A percentile compares a stretch with the other conserved stretches of the same genome.
Conservation (phyloP, 53 echinoderm and acorn worm species). For the Crossaster papposus region DNA sequence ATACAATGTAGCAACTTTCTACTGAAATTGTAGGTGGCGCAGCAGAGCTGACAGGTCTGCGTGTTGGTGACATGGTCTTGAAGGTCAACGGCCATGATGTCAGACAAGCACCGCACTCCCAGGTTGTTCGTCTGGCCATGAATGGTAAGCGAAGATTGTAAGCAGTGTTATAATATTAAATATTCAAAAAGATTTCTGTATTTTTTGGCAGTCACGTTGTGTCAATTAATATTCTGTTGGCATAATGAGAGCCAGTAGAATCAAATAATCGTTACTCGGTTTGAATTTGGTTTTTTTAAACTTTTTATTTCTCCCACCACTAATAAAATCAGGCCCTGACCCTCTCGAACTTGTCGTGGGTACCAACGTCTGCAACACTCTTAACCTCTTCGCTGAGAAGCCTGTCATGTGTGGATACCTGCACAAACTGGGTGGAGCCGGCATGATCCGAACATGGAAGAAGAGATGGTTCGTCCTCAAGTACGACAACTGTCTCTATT, state of each 20-base stretch:
- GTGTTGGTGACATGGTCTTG: constrained; percentile 85
- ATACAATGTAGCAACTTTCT: too few species aligned
- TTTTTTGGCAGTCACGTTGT: too few species aligned
- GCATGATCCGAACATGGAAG: constrained; percentile 86
- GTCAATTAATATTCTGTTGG: too few species aligned
- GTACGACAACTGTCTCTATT: constrained; percentile 96
- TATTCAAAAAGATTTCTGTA: too few species aligned
- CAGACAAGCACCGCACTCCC: constrained; percentile 76
- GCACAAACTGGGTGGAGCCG: constrained; percentile 82
- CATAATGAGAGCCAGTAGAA: too few species aligned
- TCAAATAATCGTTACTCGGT: too few species aligned
- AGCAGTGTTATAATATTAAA: too few species aligned
- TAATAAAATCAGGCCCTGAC: constrained; percentile 42
- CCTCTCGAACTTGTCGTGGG: constrained; percentile 80
- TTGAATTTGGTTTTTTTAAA: too few species aligned
- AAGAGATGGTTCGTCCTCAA: constrained; percentile 94
- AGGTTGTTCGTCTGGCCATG: constrained; percentile 85
- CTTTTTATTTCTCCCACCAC: too few species aligned
- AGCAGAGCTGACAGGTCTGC: constrained; percentile 81
- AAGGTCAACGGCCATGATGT: constrained; percentile 85
- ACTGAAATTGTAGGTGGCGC: constrained; percentile 65
- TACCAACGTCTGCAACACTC: constrained; percentile 88
- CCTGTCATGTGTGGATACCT: constrained; percentile 84
- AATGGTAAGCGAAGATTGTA: constrained; percentile 22
- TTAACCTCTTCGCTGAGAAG: constrained; percentile 73